Evolutionary conservation across 2,797 vertebrate genomes (phyloP).

Genomic region (Hemitrygon akajei): DNA sequence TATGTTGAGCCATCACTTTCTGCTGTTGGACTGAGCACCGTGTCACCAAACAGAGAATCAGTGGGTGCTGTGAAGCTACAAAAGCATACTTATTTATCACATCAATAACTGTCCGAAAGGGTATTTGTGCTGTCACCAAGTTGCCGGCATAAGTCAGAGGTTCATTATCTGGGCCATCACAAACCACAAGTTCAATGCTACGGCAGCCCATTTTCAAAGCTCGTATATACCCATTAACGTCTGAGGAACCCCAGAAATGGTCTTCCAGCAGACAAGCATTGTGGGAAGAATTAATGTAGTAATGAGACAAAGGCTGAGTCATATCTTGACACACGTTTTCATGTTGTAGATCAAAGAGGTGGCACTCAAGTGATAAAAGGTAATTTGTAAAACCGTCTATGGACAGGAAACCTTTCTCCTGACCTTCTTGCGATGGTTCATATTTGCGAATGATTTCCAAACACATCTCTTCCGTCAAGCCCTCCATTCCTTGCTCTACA

Average conservation of each 20-base stretch:
- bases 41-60: constrained; percentile 80
- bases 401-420: constrained; percentile 73
- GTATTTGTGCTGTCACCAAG: background rate
- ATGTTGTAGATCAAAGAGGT: constrained; percentile 87
- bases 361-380: constrained; percentile 84
- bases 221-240: constrained; percentile 76
- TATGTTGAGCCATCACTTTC: constrained; percentile 73
- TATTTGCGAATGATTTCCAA: constrained; percentile 75
- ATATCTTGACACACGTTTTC: constrained; percentile 86
- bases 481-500: constrained; percentile 84
- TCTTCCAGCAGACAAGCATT: constrained; percentile 80
- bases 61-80: constrained; percentile 75
- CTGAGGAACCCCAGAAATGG: constrained; percentile 79
- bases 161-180: constrained; percentile 81
- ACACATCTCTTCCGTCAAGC: constrained; percentile 76
- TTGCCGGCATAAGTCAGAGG: constrained; percentile 75
- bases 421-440: constrained; percentile 78
- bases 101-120: constrained; percentile 63
- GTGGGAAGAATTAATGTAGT: constrained; percentile 87
- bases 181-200: constrained; percentile 79
- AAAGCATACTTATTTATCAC: constrained; percentile 84
- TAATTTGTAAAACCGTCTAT: constrained; percentile 87
- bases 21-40: constrained; percentile 77
- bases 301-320: constrained; percentile 82
- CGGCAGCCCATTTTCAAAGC: constrained; percentile 81